Percentiles rank a stretch among this genome's conserved stretches.
Conservation (phyloP, 1,140 invertebrate species). For the Hydropsyche tenuis region DNA sequence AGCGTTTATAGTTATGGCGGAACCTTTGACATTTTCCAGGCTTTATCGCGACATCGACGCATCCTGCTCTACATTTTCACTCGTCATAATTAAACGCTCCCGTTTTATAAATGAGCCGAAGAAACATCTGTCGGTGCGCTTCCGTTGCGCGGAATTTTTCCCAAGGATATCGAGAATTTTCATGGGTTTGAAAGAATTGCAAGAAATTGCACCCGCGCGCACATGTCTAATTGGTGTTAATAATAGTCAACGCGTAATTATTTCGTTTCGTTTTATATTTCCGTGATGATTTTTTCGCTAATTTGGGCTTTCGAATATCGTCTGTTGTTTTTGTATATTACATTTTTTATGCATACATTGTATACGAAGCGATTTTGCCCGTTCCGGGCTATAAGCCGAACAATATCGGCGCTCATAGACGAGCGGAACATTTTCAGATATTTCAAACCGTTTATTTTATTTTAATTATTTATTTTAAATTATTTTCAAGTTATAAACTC, state of each 20-base stretch:
- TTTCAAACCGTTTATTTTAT: not conserved
- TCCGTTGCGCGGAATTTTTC: slow-evolving; percentile 35
- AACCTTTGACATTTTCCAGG: slow-evolving; percentile 26
- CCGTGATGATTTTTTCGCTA: not conserved
- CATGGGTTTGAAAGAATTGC: slow-evolving; percentile 9
- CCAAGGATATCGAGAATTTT: slow-evolving; percentile 47
- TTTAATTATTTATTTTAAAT: not conserved
- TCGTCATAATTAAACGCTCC: slow-evolving; percentile 14
- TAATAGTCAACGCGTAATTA: not conserved
- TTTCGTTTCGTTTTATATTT: no score
- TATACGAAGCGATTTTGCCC: slow-evolving; percentile 28
- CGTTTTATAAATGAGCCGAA: not conserved
- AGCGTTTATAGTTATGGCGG: no score
- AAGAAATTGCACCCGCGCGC: slow-evolving; percentile 4
- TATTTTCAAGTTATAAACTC: no score
- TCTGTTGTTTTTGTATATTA: not conserved
- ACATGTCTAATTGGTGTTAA: slow-evolving; percentile 27
- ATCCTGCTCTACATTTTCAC: slow-evolving; percentile 32
- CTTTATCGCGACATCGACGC: not conserved
- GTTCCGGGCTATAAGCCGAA: slow-evolving; percentile 49
- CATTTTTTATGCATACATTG: not conserved
- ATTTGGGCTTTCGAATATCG: not conserved
- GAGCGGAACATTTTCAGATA: not conserved
- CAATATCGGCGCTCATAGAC: slow-evolving; percentile 31
- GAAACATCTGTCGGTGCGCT: slow-evolving; percentile 43